Evolutionary conservation across 2,888 invertebrate genomes (phyloP), one percentile per base, ranked within the genome.

Genomic region (Eustalomyia histrio): DNA sequence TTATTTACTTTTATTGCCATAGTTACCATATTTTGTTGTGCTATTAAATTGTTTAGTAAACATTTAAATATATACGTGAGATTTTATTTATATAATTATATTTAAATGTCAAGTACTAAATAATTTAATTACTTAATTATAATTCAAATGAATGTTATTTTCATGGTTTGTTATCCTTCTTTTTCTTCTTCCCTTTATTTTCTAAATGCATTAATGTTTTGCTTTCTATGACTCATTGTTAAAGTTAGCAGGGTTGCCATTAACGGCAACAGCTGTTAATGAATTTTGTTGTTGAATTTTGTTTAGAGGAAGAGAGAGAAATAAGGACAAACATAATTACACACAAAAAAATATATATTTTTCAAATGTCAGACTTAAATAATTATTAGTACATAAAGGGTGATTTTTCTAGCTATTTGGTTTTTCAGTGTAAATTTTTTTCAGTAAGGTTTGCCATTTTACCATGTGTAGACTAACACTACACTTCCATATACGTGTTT

Each of bases 201-300:
- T 50, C 12, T 63, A n/a, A 35, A 4, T 72, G 9, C n/a, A n/a
- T n/a, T n/a, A n/a, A n/a, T n/a, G 43, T 6, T 29, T 29, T 29
- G 7, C 7, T 7, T 6, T 7, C 7, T 76, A 72, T 76, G 65
- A 76, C 63, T 76, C 73, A 76, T 47, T 47, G 72, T 80, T 43
- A 57, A 60, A 60, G 50, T 72, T 50, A 63, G 18, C 21, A 81
- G 67, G 14, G 71, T 81, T 81, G 61, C 71, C 61, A 75, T 67
- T 47, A 71, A 81, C 63, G 58, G 61, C 55, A 79, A 73, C 78
- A 79, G 78, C 73, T 79, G 72, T 68, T n/a, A n/a, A n/a, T n/a
- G n/a, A n/a, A n/a, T n/a, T n/a, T n/a, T 79, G 61, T 57, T 67
- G 57, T 67, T 67, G 61, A 43, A n/a, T 21, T 8, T 72, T 17